phyloP scores from a whole-genome alignment of 2,888 invertebrate species.

The Microlaimidae sp. region DNA sequence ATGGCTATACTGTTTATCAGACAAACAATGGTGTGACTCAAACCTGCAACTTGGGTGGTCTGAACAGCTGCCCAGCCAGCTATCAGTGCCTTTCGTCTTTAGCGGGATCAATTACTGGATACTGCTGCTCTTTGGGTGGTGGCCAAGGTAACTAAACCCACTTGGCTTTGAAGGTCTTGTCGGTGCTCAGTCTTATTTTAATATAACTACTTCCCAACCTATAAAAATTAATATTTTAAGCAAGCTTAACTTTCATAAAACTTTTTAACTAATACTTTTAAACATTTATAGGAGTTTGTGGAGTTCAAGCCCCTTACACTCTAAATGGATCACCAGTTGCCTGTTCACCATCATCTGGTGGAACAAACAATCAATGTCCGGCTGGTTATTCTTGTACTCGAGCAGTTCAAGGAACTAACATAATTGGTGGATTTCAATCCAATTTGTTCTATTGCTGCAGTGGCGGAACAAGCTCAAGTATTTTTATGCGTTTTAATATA shows the following conservation, averaged over 20 bases:
- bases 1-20: not conserved
- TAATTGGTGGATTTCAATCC: too few species aligned
- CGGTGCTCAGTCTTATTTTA: too few species aligned
- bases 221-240: too few species aligned
- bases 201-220: too few species aligned
- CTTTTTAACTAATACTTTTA: too few species aligned
- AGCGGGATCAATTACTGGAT: not conserved
- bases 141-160: too few species aligned
- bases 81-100: not conserved
- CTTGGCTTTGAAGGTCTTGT: too few species aligned
- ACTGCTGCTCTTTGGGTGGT: not conserved
- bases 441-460: constrained; percentile 2
- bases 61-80: not conserved
- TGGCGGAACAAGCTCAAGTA: not conserved
- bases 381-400: constrained; percentile 1
- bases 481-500: too few species aligned
- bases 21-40: not conserved
- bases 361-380: not conserved
- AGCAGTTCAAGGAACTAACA: too few species aligned
- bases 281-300: not conserved
- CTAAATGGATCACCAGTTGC: not conserved
- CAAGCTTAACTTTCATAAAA: too few species aligned
- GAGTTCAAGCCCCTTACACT: not conserved
- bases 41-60: not conserved
- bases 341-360: not conserved